phyloP scores from a whole-genome alignment of 2,888 invertebrate species.

The Athalia rosae region DNA sequence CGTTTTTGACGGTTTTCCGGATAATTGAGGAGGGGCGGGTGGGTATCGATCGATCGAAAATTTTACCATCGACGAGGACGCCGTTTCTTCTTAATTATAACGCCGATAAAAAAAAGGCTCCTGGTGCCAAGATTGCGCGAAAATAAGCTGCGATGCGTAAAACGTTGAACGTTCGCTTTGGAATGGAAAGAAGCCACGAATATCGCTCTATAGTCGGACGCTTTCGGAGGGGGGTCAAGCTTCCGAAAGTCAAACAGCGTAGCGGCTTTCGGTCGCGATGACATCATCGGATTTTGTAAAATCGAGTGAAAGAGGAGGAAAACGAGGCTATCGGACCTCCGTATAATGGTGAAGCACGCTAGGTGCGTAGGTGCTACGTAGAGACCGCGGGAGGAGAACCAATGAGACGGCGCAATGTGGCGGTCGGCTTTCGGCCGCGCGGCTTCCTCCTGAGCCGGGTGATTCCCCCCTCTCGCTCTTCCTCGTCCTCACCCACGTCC shows the following conservation, averaged over 20 bases:
- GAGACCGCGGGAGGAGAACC: conserved; percentile 67
- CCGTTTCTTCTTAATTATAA: too few species aligned
- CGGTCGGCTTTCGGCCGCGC: conserved; percentile 53
- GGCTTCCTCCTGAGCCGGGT: conserved; percentile 16
- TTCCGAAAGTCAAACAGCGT: conserved; percentile 1
- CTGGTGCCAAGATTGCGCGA: too few species aligned
- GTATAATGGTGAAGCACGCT: conserved; percentile 6
- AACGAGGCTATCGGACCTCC: conserved; percentile 5
- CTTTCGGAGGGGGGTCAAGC: neutral
- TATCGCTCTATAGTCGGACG: neutral
- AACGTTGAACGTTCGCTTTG: neutral
- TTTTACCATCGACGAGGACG: too few species aligned
- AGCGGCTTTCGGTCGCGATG: conserved; percentile 7
- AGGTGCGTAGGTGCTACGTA: conserved; percentile 59
- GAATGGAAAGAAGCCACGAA: neutral
- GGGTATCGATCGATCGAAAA: too few species aligned
- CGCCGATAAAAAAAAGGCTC: too few species aligned
- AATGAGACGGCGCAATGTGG: conserved; percentile 74
- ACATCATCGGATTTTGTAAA: conserved; percentile 19
- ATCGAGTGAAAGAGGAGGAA: conserved; percentile 8
- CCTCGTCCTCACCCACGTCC: conserved; percentile 32
- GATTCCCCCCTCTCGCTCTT: conserved; percentile 22
- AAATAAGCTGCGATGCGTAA: too few species aligned
- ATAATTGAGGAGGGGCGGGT: too few species aligned
- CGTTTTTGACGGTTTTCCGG: too few species aligned